phyloP scores from a whole-genome alignment of 2,888 invertebrate species.

The Coelogynopora nodosa region DNA sequence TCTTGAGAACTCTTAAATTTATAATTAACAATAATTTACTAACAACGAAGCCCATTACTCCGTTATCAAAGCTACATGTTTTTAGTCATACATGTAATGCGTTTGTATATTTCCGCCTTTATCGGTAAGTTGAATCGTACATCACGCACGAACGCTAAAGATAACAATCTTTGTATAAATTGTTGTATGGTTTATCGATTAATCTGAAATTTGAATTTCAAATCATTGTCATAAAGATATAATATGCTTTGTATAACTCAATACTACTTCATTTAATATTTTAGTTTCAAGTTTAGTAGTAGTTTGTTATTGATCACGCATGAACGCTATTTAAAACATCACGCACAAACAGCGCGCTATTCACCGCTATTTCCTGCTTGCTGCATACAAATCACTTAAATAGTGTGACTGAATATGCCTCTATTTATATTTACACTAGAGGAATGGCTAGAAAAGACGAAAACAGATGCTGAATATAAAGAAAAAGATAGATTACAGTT shows the following conservation, averaged over 20 bases:
- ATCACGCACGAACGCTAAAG: constrained; percentile 13
- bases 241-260: constrained; percentile 27
- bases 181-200: constrained; percentile 19
- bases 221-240: constrained; percentile 24
- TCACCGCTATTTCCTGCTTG: constrained; percentile 12
- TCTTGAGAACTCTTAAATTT: too few relatives aligned
- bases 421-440: constrained; percentile 22
- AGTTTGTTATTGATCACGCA: constrained; percentile 28
- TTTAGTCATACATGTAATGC: too few relatives aligned
- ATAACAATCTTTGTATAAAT: constrained; percentile 23
- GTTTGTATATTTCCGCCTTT: too few relatives aligned
- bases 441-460: constrained; percentile 5
- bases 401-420: constrained; percentile 14
- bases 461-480: constrained; percentile 28
- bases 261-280: constrained; percentile 23
- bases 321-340: constrained; percentile 21
- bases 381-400: constrained; percentile 21
- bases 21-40: too few relatives aligned
- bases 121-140: neutral
- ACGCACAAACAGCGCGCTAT: neutral
- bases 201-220: constrained; percentile 17
- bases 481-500: constrained; percentile 1
- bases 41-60: too few relatives aligned
- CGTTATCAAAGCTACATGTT: too few relatives aligned
- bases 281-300: constrained; percentile 22